These are phyloP conservation scores for Charina bottae DNA, from an alignment of 2,113 vertebrate genomes.

Conservation along the genomic window DNA sequence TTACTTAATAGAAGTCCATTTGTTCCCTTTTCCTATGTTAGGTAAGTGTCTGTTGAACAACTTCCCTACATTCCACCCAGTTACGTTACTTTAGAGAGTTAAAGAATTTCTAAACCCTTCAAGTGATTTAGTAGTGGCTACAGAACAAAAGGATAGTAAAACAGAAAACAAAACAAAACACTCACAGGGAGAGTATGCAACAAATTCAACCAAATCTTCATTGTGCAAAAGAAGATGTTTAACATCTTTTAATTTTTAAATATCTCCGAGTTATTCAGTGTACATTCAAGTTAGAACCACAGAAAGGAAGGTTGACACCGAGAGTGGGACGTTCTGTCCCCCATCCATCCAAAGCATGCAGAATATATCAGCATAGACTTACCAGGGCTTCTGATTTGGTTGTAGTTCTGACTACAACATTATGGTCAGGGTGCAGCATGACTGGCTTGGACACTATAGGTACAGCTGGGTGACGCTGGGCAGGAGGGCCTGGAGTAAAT, in stretches of 20 bases:
- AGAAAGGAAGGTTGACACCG: neutral
- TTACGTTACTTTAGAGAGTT: neutral
- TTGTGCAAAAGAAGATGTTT: neutral
- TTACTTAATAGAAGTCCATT: neutral
- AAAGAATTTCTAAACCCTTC: neutral
- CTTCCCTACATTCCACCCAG: neutral
- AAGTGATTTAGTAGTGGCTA: neutral
- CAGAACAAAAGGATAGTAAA: neutral
- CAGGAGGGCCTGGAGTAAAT: conserved; percentile 92
- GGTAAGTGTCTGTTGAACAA: neutral
- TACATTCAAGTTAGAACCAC: conserved; percentile 3
- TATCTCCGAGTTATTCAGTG: neutral
- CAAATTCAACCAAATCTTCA: neutral
- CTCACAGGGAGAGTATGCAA: neutral
- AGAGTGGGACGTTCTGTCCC: conserved; percentile 24
- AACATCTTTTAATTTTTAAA: neutral
- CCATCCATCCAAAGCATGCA: conserved; percentile 1
- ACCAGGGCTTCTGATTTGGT: conserved; percentile 90
- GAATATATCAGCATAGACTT: conserved; percentile 65
- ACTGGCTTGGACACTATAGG: conserved; percentile 92
- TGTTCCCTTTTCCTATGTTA: neutral
- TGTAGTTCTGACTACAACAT: conserved; percentile 80
- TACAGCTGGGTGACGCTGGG: conserved; percentile 82
- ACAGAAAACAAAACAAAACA: neutral
- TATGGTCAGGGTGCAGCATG: conserved; percentile 90